Evolutionary conservation across 2,113 vertebrate species (phyloP).

Genomic region (Catharus bicknelli): DNA sequence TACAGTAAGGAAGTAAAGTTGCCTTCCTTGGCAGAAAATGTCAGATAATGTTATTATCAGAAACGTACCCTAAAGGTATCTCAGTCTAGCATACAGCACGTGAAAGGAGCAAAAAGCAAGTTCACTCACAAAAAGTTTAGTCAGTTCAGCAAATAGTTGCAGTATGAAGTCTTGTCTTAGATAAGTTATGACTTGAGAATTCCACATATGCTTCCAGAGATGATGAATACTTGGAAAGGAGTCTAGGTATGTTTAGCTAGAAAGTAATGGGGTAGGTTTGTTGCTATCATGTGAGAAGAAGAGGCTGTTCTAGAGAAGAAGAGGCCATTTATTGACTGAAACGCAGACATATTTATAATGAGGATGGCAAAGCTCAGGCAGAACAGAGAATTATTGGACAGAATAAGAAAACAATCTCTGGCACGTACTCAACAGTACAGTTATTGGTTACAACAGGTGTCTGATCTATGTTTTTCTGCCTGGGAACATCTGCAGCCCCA

Average conservation of each 20-base stretch:
- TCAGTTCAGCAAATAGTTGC: background rate
- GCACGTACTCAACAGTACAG: no score
- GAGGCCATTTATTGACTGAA: no score
- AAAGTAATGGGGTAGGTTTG: background rate
- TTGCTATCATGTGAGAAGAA: no score
- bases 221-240: background rate
- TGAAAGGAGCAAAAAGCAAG: background rate
- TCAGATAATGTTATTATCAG: background rate
- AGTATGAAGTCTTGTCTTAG: background rate
- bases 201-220: background rate
- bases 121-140: background rate
- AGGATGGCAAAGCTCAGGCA: no score
- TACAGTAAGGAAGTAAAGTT: background rate
- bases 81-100: background rate
- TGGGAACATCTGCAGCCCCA: no score
- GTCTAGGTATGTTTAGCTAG: background rate
- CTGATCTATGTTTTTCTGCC: no score
- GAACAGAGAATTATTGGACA: no score
- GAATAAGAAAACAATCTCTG: no score
- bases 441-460: no score
- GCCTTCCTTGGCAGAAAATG: no score
- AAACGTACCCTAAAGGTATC: background rate
- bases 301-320: no score
- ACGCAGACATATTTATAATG: no score
- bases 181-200: background rate